Conservation (phyloP, 2,797 vertebrate genomes). For the Sparidentex hasta region DNA sequence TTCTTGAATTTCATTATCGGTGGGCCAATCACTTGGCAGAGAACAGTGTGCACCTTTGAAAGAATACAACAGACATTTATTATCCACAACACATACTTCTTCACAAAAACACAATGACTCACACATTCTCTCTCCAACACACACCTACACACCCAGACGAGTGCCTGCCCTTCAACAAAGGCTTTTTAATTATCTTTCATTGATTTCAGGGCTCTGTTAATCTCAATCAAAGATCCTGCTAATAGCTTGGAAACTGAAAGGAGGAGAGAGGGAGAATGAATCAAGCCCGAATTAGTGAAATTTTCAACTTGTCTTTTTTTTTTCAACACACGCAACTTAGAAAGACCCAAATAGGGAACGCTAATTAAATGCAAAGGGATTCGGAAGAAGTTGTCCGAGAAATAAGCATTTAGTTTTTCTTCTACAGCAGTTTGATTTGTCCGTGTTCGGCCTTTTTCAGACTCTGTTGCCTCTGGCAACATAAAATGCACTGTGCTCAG, state of each 20-base stretch:
- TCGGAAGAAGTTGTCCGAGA: constrained; percentile 24
- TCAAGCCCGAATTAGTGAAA: constrained; percentile 62
- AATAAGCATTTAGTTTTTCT: constrained; percentile 36
- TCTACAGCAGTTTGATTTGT: constrained; percentile 37
- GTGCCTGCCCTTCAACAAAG: constrained; percentile 78
- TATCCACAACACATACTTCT: constrained; percentile 36
- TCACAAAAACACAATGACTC: constrained; percentile 41
- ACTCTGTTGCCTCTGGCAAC: constrained; percentile 8
- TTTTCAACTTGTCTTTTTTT: constrained; percentile 55
- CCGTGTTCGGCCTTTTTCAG: constrained; percentile 9
- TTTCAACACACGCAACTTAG: constrained; percentile 39
- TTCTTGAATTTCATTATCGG: constrained; percentile 38
- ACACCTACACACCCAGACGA: constrained; percentile 63
- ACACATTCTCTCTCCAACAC: constrained; percentile 43
- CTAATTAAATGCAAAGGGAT: constrained; percentile 59
- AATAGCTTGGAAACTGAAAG: constrained; percentile 74
- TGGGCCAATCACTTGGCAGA: constrained; percentile 17
- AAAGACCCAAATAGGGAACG: constrained; percentile 41
- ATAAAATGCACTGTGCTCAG: constrained; percentile 20
- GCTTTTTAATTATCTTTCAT: constrained; percentile 83
- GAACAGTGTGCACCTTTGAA: constrained; percentile 32
- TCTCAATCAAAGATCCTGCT: constrained; percentile 81
- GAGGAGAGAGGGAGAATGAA: constrained; percentile 57
- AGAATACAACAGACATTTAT: constrained; percentile 35
- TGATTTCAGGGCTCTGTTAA: constrained; percentile 78